phyloP scores from a whole-genome alignment of 1,140 invertebrate species.

The Cotesia glomerata region DNA sequence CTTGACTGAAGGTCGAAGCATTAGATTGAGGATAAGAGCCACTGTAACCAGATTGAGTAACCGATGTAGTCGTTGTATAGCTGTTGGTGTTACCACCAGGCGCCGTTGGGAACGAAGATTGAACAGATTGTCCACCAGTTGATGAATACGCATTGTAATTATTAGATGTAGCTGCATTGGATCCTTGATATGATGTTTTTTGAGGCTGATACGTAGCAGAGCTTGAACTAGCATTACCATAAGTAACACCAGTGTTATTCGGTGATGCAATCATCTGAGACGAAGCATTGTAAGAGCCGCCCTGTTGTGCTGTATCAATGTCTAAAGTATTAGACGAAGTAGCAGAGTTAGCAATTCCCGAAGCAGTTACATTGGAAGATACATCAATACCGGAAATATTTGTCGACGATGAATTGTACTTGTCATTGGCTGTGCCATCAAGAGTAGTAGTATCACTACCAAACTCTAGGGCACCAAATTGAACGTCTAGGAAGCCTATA shows the following conservation, averaged over 20 bases:
- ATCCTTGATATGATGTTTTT: conserved; percentile 54
- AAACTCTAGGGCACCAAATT: conserved; percentile 92
- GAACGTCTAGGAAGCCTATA: conserved; percentile 86
- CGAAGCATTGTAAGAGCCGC: conserved; percentile 46
- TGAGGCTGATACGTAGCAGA: conserved; percentile 52
- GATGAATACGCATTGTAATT: conserved; percentile 58
- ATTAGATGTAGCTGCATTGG: conserved; percentile 45
- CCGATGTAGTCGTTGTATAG: conserved; percentile 53
- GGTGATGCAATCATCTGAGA: conserved; percentile 52
- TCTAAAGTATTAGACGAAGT: conserved; percentile 54
- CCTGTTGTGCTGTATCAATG: conserved; percentile 50
- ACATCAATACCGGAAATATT: conserved; percentile 51
- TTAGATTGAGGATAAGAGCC: conserved; percentile 56
- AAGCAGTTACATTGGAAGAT: conserved; percentile 44
- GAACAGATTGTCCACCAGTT: conserved; percentile 48
- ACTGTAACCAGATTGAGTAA: conserved; percentile 54
- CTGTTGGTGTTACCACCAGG: conserved; percentile 54
- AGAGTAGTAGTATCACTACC: conserved; percentile 71
- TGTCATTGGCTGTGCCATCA: conserved; percentile 54
- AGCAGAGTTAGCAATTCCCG: conserved; percentile 48
- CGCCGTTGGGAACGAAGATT: conserved; percentile 51
- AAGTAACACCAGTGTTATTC: conserved; percentile 27
- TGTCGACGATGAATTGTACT: conserved; percentile 29
- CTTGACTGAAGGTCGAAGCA: conserved; percentile 56
- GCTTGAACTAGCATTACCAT: conserved; percentile 37